Evolutionary conservation across 2,797 vertebrate genomes (phyloP).

Genomic region (Labroides dimidiatus): DNA sequence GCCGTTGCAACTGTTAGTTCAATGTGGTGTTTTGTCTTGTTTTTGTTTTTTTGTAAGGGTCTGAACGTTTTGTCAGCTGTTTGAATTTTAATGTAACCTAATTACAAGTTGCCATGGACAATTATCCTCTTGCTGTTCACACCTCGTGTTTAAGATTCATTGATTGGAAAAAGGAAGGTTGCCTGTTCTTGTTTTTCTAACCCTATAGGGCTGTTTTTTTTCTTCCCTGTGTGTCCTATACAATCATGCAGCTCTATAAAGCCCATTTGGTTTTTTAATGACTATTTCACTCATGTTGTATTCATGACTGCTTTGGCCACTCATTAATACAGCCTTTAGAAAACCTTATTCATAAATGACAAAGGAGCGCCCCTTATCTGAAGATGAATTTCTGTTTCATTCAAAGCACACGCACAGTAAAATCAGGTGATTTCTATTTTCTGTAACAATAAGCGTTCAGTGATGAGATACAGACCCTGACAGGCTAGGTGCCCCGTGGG

Average conservation of each 20-base stretch:
- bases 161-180: background rate
- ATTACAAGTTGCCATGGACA: too few relatives aligned
- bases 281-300: background rate
- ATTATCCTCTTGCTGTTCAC: background rate
- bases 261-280: slow-evolving; percentile 65
- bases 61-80: too few relatives aligned
- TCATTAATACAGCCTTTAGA: background rate
- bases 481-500: slow-evolving; percentile 17
- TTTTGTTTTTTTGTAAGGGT: too few relatives aligned
- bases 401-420: background rate
- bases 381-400: background rate
- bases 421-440: slow-evolving; percentile 15
- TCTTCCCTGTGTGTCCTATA: slow-evolving; percentile 13
- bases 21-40: too few relatives aligned
- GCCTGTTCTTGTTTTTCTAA: background rate
- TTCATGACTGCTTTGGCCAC: slow-evolving; percentile 4
- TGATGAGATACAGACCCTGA: slow-evolving; percentile 14
- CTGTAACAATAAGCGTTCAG: slow-evolving; percentile 18
- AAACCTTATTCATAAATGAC: background rate
- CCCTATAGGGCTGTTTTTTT: slow-evolving; percentile 14
- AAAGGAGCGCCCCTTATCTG: background rate
- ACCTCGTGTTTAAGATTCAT: background rate
- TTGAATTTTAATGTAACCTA: too few relatives aligned
- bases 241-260: slow-evolving; percentile 19
- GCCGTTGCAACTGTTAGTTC: too few relatives aligned